Evolutionary conservation across 1,140 invertebrate species (phyloP).

Genomic region (Aphelenchoides avenae): DNA sequence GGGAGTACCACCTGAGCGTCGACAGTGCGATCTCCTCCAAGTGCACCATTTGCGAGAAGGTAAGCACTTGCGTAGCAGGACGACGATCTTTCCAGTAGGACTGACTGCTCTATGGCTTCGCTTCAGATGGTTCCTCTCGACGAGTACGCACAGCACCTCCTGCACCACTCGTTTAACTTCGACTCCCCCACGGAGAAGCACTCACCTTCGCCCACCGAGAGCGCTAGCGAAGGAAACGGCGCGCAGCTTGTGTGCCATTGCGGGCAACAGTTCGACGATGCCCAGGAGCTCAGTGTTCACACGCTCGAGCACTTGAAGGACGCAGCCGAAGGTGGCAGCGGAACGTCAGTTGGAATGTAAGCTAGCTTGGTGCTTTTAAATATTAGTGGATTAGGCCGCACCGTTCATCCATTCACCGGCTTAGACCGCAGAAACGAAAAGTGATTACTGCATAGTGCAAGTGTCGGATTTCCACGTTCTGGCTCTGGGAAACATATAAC

Average conservation of each 20-base stretch:
- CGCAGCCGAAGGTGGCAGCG: too few species aligned
- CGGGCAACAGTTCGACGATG: slow-evolving; percentile 34
- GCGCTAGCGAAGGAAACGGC: neutral
- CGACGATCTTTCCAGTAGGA: neutral
- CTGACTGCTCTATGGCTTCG: neutral
- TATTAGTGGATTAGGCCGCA: too few species aligned
- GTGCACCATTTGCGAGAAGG: slow-evolving; percentile 11
- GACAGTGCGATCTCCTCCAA: slow-evolving; percentile 1
- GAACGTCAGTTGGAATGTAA: too few species aligned
- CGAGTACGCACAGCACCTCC: neutral
- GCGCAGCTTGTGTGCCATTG: slow-evolving; percentile 16
- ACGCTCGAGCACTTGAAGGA: slow-evolving; percentile 34
- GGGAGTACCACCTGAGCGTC: slow-evolving; percentile 33
- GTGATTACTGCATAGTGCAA: too few species aligned
- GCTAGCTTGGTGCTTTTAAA: too few species aligned
- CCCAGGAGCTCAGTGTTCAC: slow-evolving; percentile 13
- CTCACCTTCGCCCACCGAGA: neutral
- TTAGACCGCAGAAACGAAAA: too few species aligned
- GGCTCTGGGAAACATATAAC: too few species aligned
- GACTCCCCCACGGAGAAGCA: neutral
- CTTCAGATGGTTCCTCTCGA: slow-evolving; percentile 1
- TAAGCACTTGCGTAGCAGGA: neutral
- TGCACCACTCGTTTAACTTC: slow-evolving; percentile 2
- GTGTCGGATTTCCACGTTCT: too few species aligned
- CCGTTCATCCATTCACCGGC: too few species aligned